A percentile compares a stretch with the other conserved stretches of the same genome.
Evolutionary conservation across 2,888 invertebrate species (phyloP).

Genomic region (Lithodes maja): DNA sequence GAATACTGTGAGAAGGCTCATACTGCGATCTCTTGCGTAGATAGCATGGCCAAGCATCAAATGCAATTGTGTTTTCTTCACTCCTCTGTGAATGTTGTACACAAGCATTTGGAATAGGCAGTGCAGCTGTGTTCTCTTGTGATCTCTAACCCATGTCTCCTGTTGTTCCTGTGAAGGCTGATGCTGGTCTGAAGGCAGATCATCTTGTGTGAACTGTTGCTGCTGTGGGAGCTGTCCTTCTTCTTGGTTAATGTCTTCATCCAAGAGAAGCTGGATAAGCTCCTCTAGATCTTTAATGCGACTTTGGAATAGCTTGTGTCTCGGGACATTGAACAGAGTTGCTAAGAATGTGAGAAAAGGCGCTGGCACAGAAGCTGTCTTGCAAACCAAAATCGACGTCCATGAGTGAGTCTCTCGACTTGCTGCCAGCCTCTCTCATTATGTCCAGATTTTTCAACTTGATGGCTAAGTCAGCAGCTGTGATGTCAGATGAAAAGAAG

Average conservation of each 20-base stretch:
- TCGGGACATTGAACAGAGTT: neutral
- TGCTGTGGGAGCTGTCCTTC: neutral
- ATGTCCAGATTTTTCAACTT: neutral
- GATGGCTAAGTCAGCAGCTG: slow-evolving; percentile 2
- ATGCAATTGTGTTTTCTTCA: neutral
- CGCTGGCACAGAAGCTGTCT: slow-evolving; percentile 9
- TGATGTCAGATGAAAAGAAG: neutral
- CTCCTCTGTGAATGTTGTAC: neutral
- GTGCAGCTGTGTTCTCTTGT: neutral
- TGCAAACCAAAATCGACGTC: slow-evolving; percentile 12
- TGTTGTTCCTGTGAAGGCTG: neutral
- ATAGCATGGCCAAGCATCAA: neutral
- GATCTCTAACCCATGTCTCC: neutral
- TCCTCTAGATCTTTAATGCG: neutral
- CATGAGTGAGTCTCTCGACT: slow-evolving; percentile 13
- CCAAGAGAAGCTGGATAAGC: neutral
- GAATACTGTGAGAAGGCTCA: neutral
- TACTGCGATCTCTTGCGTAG: slow-evolving; percentile 20
- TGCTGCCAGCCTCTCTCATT: neutral
- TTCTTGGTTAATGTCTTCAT: neutral
- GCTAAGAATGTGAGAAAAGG: slow-evolving; percentile 17
- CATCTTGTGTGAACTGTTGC: neutral
- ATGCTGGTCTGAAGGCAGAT: neutral
- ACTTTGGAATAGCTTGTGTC: neutral
- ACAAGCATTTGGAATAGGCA: slow-evolving; percentile 6